Percentiles rank a stretch among this genome's conserved stretches.
These are phyloP conservation scores for Nomada flava DNA, from an alignment of 2,888 invertebrate species.

Conservation along the genomic window DNA sequence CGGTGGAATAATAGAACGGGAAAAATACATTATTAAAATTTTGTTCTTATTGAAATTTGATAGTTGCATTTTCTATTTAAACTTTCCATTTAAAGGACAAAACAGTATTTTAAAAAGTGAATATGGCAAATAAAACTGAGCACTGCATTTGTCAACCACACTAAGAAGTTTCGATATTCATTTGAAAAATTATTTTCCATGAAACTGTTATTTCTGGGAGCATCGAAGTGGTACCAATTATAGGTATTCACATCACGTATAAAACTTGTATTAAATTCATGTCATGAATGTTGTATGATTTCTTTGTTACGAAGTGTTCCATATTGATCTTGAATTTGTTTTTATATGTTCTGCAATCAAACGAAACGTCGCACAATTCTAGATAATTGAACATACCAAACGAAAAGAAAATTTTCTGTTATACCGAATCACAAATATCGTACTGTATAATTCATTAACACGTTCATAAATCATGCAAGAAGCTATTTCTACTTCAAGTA, in stretches of 20 bases:
- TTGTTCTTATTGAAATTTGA: no score
- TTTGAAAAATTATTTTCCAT: background rate
- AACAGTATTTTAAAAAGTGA: no score
- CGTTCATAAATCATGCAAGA: constrained; percentile 68
- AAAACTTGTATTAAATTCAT: constrained; percentile 1
- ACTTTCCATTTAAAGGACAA: no score
- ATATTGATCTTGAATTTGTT: constrained; percentile 21
- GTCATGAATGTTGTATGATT: background rate
- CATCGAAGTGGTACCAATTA: background rate
- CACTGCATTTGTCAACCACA: no score
- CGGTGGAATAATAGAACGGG: no score
- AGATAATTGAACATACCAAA: constrained; percentile 19
- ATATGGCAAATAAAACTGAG: no score
- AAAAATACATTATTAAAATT: no score
- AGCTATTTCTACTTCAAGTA: constrained; percentile 66
- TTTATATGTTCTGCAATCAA: constrained; percentile 12
- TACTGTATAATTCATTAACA: constrained; percentile 58
- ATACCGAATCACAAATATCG: constrained; percentile 33
- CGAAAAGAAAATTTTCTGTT: constrained; percentile 27
- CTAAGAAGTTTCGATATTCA: no score
- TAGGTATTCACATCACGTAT: background rate
- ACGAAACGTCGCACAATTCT: constrained; percentile 15
- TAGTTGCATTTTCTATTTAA: no score
- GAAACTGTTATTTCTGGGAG: background rate
- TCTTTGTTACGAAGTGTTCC: constrained; percentile 13